These are phyloP conservation scores for Drosophila melanica DNA, from an alignment of 1,140 invertebrate genomes.

Conservation along the genomic window DNA sequence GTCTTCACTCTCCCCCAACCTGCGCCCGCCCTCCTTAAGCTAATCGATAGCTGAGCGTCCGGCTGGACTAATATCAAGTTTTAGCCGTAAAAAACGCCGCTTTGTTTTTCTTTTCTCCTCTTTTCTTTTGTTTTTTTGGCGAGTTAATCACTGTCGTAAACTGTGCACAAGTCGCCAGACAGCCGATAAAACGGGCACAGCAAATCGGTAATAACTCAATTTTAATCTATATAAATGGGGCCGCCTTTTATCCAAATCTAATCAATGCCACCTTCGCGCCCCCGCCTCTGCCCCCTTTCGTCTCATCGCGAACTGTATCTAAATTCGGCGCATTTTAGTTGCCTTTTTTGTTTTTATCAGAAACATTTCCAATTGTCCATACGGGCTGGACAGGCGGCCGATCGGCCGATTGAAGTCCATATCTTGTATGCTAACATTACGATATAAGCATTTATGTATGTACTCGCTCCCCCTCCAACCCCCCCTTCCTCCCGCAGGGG, in stretches of 20 bases:
- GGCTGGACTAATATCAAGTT: neutral
- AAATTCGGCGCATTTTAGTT: conserved; percentile 11
- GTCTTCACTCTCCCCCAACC: neutral
- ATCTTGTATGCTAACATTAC: conserved; percentile 36
- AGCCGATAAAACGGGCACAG: conserved; percentile 44
- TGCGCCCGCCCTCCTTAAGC: neutral
- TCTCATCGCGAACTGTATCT: neutral
- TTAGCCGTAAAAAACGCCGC: too few species aligned
- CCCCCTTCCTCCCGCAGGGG: too few species aligned
- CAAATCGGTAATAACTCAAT: conserved; percentile 61
- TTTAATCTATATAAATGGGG: conserved; percentile 75
- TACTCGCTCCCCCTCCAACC: neutral
- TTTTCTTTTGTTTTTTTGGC: conserved; percentile 8
- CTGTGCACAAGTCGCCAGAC: conserved; percentile 24
- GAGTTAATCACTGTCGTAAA: conserved; percentile 52
- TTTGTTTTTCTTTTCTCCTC: neutral
- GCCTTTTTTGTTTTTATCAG: conserved; percentile 34
- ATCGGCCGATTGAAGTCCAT: conserved; percentile 22
- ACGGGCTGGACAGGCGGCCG: conserved; percentile 12
- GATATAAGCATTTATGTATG: conserved; percentile 30
- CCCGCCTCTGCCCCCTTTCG: neutral
- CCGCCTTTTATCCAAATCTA: conserved; percentile 82
- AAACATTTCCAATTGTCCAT: conserved; percentile 27
- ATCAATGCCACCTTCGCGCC: conserved; percentile 45
- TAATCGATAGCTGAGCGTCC: conserved; percentile 5